Evolutionary conservation across 1,140 invertebrate genomes (phyloP), one percentile per base, ranked within the genome.

Genomic region (Antheraea mylitta): DNA sequence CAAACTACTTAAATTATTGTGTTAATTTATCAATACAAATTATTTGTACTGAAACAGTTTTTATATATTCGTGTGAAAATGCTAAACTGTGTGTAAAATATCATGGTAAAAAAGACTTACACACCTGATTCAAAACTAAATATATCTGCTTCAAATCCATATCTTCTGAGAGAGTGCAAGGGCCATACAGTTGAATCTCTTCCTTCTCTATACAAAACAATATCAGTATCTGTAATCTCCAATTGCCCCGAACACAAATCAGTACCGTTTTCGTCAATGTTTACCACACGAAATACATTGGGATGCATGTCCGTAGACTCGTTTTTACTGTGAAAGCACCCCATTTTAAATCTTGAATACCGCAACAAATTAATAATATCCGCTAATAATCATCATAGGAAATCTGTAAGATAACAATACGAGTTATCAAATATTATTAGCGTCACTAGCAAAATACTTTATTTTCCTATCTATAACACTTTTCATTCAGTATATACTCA

Each of bases 101-200:
- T 3, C 8, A 22, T 61, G 10, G 11, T n/a, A 16, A 61, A 22
- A 61, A 22, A 10, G 11, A 61, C 11, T 10, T 30, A 45, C 37
- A 36, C 85, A 92, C 92, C 99, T 80, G 97, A 98, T 92, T 99
- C 98, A 90, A 99, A 99, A 72, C 97, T 99, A 86, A 99, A 99
- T 67, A 95, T 93, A 85, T 98, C 97, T 3, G 95, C 95, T 87
- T 99, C 98, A 85, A 97, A 98, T 18, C 99, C 98, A 93, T 99
- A 99, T 69, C 98, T 94, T 36, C 98, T 93, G n/a, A 99, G 92
- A 81, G 96, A 97, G 69, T 96, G 94, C 58, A 99, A 89, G 0
- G 98, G 98, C 98, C 98, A 99, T 37, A 94, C 93, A 53, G 98
- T 96, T 0, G 97, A 95, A 58, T 95, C 94, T 81, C 95, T 96